Base-by-base conservation (phyloP, 2,113 vertebrate species). In the Quiscalus mexicanus region DNA sequence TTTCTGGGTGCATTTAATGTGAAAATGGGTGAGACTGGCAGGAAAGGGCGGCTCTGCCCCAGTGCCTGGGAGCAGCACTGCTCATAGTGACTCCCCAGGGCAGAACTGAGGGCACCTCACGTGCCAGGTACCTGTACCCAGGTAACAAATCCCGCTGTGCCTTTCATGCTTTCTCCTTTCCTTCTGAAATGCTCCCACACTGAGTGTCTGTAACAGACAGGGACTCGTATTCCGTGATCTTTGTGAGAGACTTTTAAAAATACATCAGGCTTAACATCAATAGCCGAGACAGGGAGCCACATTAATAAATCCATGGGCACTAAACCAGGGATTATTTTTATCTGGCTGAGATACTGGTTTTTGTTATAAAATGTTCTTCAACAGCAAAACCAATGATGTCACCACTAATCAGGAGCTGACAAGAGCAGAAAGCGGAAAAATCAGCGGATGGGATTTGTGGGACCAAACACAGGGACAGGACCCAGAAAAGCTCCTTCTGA, bases 261-360 rank as follows among this genome's bases (percentile, higher is more conserved):
- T 53, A 73, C 74, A 68, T 58, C 69, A 87, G 67, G 53, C 53
- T 92, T 73, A 59, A 58, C 75, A 76, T 78, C 70, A 68, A 9
- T 20, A 68, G 65, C 63, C 59, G 63, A 62, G 65, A 78, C 70
- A 65, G 25, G 60, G 6, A 69, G 53, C 67, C 67, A 41, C 35
- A 59, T 65, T 83, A 83, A 92, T 86, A 92, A 92, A 92, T 73
- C 86, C 85, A 50, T 7, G 19, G 92, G 79, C 55, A 65, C 42
- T 89, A 94, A 93, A 88, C 56, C 80, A 64, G 47, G 78, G 89
- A 90, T 93, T 84, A 87, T 89, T 88, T 96, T 93, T 90, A 87
- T 93, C 86, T 87, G 86, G 28, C 37, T 74, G 55, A 52, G 68
- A 83, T 25, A 25, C 25, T 90, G 71, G 59, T 84, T 86, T 96